phyloP scores from a whole-genome alignment of 2,888 invertebrate genomes.

The Atrina japonica region DNA sequence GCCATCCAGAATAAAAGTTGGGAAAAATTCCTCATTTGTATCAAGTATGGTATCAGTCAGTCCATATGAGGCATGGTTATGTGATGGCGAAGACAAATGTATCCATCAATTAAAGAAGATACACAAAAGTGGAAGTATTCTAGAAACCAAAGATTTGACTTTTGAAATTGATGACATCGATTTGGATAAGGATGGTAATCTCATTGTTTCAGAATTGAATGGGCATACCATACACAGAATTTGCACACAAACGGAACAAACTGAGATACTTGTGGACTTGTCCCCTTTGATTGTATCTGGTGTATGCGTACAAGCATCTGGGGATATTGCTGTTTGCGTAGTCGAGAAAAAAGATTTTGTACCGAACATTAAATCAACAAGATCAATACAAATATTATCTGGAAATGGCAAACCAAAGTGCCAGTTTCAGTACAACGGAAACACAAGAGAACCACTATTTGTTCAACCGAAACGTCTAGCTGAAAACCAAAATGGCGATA shows the following conservation, averaged over 20 bases:
- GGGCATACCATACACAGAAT: background rate
- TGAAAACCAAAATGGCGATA: background rate
- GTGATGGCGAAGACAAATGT: background rate
- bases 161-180: slow-evolving; percentile 1
- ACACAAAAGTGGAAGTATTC: background rate
- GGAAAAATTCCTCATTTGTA: background rate
- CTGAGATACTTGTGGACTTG: background rate
- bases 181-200: background rate
- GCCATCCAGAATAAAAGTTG: slow-evolving; percentile 22
- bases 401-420: background rate
- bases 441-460: slow-evolving; percentile 7
- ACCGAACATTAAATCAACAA: background rate
- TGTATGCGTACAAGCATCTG: slow-evolving; percentile 1
- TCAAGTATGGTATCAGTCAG: background rate
- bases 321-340: slow-evolving; percentile 6
- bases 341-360: slow-evolving; percentile 5
- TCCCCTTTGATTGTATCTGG: slow-evolving; percentile 9
- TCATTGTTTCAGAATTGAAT: background rate
- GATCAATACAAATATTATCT: slow-evolving; percentile 4
- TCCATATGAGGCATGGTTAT: slow-evolving; percentile 9
- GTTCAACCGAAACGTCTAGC: slow-evolving; percentile 5
- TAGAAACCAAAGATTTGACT: background rate
- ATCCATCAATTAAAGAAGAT: background rate
- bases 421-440: slow-evolving; percentile 20
- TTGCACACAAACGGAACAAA: background rate